Percentiles rank a stretch among this genome's conserved stretches.
phyloP scores from a whole-genome alignment of 2,888 invertebrate species.

The Cerceris ruficornis region DNA sequence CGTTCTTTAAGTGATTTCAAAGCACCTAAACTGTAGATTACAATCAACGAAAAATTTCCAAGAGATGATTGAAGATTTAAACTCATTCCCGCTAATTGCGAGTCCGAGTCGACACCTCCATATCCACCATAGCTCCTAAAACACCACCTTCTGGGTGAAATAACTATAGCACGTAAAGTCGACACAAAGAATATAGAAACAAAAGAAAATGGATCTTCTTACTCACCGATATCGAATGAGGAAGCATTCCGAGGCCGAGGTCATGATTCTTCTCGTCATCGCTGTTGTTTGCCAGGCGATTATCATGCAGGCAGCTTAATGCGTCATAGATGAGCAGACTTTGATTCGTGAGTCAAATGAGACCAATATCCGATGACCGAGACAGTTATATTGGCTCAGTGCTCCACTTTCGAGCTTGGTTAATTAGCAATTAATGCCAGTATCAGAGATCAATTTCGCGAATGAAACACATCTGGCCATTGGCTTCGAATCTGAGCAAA shows the following conservation, averaged over 20 bases:
- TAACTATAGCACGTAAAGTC: too few species aligned
- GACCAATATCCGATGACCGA: slow-evolving; percentile 11
- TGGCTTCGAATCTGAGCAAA: too few species aligned
- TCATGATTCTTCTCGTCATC: not conserved
- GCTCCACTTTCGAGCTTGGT: not conserved
- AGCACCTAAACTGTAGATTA: too few species aligned
- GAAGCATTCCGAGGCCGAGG: not conserved
- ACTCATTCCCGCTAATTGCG: too few species aligned
- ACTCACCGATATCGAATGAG: not conserved
- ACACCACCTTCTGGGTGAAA: too few species aligned
- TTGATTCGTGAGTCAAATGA: slow-evolving; percentile 8
- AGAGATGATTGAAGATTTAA: too few species aligned
- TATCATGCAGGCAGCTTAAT: slow-evolving; percentile 3
- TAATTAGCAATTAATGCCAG: slow-evolving; percentile 2
- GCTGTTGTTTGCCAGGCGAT: slow-evolving; percentile 12
- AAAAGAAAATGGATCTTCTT: too few species aligned
- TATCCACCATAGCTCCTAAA: too few species aligned
- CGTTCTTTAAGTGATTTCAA: too few species aligned
- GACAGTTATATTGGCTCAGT: not conserved
- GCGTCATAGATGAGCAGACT: slow-evolving; percentile 10
- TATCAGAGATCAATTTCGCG: not conserved
- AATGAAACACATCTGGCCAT: not conserved
- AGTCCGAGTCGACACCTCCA: too few species aligned
- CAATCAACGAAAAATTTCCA: too few species aligned
- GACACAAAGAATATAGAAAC: too few species aligned